These are phyloP conservation scores for Tipula unca DNA, from an alignment of 2,888 invertebrate genomes.

Conservation along the genomic window DNA sequence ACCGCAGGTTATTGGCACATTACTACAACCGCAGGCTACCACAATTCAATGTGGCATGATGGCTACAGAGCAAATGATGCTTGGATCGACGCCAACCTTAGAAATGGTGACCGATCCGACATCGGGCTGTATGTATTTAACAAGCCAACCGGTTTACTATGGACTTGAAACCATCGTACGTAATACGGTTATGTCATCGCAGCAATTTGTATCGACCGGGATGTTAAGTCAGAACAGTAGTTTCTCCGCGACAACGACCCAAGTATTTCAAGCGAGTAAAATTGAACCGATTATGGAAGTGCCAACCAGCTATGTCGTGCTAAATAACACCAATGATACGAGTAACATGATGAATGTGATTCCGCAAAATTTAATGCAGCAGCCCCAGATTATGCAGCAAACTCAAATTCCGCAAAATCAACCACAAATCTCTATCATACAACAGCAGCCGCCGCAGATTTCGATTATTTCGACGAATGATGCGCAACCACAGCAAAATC, in stretches of 20 bases:
- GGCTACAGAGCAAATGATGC: constrained; percentile 50
- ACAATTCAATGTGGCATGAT: constrained; percentile 44
- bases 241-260: constrained; percentile 72
- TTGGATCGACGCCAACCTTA: constrained; percentile 53
- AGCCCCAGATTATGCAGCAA: constrained; percentile 25
- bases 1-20: constrained; percentile 50
- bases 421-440: constrained; percentile 1
- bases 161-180: constrained; percentile 80
- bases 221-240: constrained; percentile 74
- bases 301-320: constrained; percentile 60
- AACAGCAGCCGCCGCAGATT: constrained; percentile 22
- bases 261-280: constrained; percentile 75
- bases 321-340: constrained; percentile 49
- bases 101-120: constrained; percentile 55
- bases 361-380: constrained; percentile 19
- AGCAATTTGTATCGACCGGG: constrained; percentile 72
- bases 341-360: constrained; percentile 40
- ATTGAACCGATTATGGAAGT: constrained; percentile 73
- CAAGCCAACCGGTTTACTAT: constrained; percentile 70
- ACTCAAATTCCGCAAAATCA: constrained; percentile 20
- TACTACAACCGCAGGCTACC: constrained; percentile 54
- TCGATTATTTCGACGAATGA: constrained; percentile 18
- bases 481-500: neutral
- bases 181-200: constrained; percentile 83
- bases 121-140: constrained; percentile 50